phyloP scores from a whole-genome alignment of 2,888 invertebrate species.

The Glyphotaelius pellucidus region DNA sequence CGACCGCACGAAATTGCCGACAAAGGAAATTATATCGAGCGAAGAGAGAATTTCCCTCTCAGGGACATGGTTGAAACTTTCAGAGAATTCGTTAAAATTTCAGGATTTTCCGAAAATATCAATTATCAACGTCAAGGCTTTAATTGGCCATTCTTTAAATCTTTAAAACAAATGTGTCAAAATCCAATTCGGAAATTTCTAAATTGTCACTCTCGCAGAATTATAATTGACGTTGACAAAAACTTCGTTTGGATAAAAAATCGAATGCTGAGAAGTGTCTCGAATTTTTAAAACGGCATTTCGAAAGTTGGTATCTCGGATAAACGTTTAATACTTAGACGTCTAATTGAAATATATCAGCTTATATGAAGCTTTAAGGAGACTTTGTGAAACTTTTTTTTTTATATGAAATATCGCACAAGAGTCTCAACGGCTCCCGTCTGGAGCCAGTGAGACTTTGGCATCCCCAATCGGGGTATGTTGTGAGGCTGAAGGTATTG shows the following conservation, averaged over 20 bases:
- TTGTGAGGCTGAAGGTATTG: too few relatives aligned
- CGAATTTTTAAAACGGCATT: neutral
- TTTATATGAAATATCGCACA: too few relatives aligned
- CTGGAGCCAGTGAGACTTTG: too few relatives aligned
- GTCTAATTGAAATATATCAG: too few relatives aligned
- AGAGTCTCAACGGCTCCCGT: too few relatives aligned
- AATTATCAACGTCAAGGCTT: neutral
- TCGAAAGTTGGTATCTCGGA: neutral
- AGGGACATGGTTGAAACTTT: neutral
- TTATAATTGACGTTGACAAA: neutral
- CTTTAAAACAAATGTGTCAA: neutral
- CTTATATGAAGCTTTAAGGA: neutral
- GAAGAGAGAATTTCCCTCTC: neutral
- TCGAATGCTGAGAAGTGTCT: neutral
- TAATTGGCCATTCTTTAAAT: neutral
- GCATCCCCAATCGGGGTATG: too few relatives aligned
- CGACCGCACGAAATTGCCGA: neutral
- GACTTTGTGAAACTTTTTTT: neutral
- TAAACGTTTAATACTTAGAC: neutral
- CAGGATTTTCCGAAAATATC: neutral
- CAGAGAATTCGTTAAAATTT: neutral
- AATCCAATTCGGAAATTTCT: neutral
- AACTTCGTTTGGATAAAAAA: neutral
- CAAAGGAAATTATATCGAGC: constrained; percentile 16
- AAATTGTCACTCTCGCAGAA: neutral